Evolutionary conservation across 2,113 vertebrate genomes (phyloP), one percentile per base, ranked within the genome.

Genomic region (Cephalopterus ornatus): DNA sequence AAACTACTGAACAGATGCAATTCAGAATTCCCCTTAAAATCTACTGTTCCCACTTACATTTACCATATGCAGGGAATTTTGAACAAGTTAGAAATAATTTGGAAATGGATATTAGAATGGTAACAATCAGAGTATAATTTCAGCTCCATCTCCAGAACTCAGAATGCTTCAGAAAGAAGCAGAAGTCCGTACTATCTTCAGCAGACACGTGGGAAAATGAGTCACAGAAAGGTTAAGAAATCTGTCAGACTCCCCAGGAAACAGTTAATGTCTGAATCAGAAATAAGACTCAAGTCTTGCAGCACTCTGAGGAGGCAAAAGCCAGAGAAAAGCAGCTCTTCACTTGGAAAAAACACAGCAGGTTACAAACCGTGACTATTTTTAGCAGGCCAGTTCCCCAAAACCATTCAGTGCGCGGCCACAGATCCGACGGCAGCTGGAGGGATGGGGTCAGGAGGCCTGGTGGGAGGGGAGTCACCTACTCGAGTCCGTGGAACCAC

Each of bases 161-260:
- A 58, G 89, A 94, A 82, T 4, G 81, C 74, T 70, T 91, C 77
- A 83, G 87, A 77, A 76, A 58, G 62, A 71, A 92, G 74, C 74
- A 93, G 47, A 92, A 95, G 73, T 49, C 67, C 10, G 12, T 20
- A 35, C 41, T 75, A 65, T 46, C 93, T 91, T 75, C 87, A 94
- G 61, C 5, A 92, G 52, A 68, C 66, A 75, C 79, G 79, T n/a
- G 73, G 81, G 84, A 95, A 94, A 95, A 91, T 62, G 66, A 95
- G 62, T 91, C 92, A 96, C 78, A 80, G 91, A 95, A 94, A 94
- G 77, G 87, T 95, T 91, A 96, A 94, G 86, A 92, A 95, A 95
- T 82, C 82, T 83, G 76, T 83, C 93, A 94, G 87, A 87, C 80
- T 78, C 85, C 77, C 28, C 81, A 93, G 89, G 87, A 95, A 96